Evolutionary conservation across 2,113 vertebrate genomes (phyloP), one percentile per base, ranked within the genome.

Genomic region (Muntiacus muntjak): DNA sequence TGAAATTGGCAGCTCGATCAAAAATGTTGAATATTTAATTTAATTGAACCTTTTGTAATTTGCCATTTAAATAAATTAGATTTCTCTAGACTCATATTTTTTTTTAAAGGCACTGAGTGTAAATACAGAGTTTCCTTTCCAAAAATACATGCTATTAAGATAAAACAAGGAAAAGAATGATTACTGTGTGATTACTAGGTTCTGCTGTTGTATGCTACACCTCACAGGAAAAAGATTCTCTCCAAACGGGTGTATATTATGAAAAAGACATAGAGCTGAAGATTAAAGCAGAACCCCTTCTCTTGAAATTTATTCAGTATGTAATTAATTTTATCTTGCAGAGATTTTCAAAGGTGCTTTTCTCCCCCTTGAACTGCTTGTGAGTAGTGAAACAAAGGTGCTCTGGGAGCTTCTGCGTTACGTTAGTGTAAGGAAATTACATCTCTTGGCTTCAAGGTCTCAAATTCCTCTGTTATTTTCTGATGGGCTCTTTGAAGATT

Each of bases 111-210:
- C 50, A 28, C 67, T 16, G 58, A 89, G 40, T 81, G 2, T 96
- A 91, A 98, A 94, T 45, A 87, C 50, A 81, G 43, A 92, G 17
- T 89, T 97, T 86, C 43, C 45, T 92, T 96, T 90, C 64, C 9
- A 85, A 90, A 97, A 85, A 47, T 58, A 87, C 3, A 28, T n/a
- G 40, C 30, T 87, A 15, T 95, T 90, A 64, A 79, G 54, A 92
- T 93, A 81, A 87, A 92, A 54, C 26, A 67, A 58, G 71, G 15
- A n/a, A 64, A 93, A 82, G 28, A 91, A 36, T 71, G 67, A 79
- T 82, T 43, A 40, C 26, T 8, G 4, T 67, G 47, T 91, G 50
- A 90, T 76, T 74, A 81, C 36, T 14, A n/a, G 89, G 21, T 33
- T 92, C 52, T 91, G 54, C 17, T 90, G 33, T 71, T 33, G 3